phyloP scores from a whole-genome alignment of 2,797 vertebrate genomes.

The Alcedo quadribrachys region DNA sequence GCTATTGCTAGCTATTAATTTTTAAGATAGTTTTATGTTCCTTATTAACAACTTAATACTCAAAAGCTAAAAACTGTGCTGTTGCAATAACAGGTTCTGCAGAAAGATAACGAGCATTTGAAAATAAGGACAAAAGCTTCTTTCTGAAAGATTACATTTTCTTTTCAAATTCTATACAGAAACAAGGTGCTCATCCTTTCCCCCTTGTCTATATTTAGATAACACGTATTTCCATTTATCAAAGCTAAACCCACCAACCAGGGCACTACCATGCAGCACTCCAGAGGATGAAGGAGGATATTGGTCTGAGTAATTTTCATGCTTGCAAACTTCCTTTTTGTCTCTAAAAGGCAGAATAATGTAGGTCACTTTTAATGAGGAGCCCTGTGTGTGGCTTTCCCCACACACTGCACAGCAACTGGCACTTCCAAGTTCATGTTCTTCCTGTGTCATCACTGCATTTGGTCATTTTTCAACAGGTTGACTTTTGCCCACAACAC shows the following conservation, averaged over 20 bases:
- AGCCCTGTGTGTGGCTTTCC: not conserved
- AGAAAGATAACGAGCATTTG: not conserved
- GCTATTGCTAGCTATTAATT: constrained; percentile 4
- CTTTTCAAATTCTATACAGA: not conserved
- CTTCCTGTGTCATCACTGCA: not conserved
- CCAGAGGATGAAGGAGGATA: not conserved
- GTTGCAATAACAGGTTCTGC: not conserved
- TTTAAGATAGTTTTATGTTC: constrained; percentile 12
- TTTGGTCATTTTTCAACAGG: not conserved
- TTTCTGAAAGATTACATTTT: not conserved
- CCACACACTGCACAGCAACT: not conserved
- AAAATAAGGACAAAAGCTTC: not conserved
- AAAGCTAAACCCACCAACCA: not conserved
- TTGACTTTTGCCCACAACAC: not conserved
- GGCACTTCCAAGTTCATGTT: not conserved
- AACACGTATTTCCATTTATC: not conserved
- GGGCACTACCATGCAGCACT: not conserved
- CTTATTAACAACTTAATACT: constrained; percentile 3
- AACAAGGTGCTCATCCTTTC: not conserved
- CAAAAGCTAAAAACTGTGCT: not conserved
- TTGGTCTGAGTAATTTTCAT: not conserved
- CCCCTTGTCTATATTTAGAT: not conserved
- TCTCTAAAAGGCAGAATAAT: constrained; percentile 19
- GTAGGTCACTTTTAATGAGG: constrained; percentile 47
- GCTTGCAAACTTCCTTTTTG: not conserved